Evolutionary conservation across 1,140 invertebrate species (phyloP).

Genomic region (Hyles vespertilio): DNA sequence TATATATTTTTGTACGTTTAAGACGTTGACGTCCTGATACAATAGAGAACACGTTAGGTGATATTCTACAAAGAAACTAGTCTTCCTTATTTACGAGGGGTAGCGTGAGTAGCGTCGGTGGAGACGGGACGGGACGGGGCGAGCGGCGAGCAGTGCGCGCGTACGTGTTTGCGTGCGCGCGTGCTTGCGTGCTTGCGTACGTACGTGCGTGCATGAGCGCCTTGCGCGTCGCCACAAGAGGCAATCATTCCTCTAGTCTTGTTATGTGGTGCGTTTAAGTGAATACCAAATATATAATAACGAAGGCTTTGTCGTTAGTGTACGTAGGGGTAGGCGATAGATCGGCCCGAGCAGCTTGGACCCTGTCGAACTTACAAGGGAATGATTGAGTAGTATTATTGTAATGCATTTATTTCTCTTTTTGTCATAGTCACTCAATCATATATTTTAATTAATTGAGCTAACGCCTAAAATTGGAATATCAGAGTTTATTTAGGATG

Average conservation of each 20-base stretch:
- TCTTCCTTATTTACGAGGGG: conserved; percentile 69
- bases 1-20: conserved; percentile 65
- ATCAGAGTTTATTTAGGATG: conserved; percentile 76
- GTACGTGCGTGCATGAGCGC: conserved; percentile 10
- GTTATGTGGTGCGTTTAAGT: conserved; percentile 71
- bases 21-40: conserved; percentile 48
- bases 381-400: conserved; percentile 72
- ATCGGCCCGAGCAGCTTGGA: conserved; percentile 70
- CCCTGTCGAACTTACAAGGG: conserved; percentile 56
- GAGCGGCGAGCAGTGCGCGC: conserved; percentile 22
- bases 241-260: conserved; percentile 75
- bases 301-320: conserved; percentile 68
- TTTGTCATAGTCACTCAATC: conserved; percentile 71
- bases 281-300: conserved; percentile 74
- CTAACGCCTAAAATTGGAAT: conserved; percentile 74
- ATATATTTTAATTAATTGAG: conserved; percentile 72
- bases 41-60: conserved; percentile 65
- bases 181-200: conserved; percentile 11
- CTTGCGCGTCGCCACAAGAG: conserved; percentile 51
- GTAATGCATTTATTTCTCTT: conserved; percentile 74
- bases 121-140: background rate
- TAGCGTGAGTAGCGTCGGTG: conserved; percentile 11
- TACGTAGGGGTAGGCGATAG: conserved; percentile 47
- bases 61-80: conserved; percentile 71
- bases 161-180: too few relatives aligned